These are phyloP conservation scores for Chloroceryle inda DNA, from an alignment of 2,797 vertebrate species.

Conservation along the genomic window DNA sequence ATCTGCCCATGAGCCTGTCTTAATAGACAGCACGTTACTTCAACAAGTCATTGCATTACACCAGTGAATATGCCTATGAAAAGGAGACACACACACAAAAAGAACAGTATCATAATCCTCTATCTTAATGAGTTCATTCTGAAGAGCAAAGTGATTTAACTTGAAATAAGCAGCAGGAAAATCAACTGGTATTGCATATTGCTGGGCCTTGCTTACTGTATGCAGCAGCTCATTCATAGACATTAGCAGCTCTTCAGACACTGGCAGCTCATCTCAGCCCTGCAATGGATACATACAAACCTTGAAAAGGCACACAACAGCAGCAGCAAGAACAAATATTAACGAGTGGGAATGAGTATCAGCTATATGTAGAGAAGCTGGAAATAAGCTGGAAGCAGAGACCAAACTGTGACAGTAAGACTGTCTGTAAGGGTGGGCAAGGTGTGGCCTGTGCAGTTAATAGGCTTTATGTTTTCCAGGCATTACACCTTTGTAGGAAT, in stretches of 20 bases:
- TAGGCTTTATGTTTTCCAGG: neutral
- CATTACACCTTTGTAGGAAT: neutral
- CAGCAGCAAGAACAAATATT: neutral
- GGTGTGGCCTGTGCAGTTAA: neutral
- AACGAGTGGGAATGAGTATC: neutral
- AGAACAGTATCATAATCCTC: neutral
- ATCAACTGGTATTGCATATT: neutral
- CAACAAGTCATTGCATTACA: neutral
- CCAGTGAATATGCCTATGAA: neutral
- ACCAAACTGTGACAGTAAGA: neutral
- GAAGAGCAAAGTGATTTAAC: neutral
- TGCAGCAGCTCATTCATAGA: neutral
- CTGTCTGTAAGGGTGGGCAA: neutral
- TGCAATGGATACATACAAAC: neutral
- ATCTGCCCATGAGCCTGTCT: neutral
- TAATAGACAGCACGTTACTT: neutral
- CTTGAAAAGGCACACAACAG: neutral
- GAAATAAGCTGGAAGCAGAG: neutral
- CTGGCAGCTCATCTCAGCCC: neutral
- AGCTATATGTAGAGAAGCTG: neutral
- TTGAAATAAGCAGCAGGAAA: neutral
- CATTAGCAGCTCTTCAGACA: neutral
- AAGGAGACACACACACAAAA: neutral
- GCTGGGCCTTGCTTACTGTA: neutral
- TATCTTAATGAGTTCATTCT: neutral